Conservation (phyloP, 2,113 vertebrate genomes). For the Noctilio leporinus region DNA sequence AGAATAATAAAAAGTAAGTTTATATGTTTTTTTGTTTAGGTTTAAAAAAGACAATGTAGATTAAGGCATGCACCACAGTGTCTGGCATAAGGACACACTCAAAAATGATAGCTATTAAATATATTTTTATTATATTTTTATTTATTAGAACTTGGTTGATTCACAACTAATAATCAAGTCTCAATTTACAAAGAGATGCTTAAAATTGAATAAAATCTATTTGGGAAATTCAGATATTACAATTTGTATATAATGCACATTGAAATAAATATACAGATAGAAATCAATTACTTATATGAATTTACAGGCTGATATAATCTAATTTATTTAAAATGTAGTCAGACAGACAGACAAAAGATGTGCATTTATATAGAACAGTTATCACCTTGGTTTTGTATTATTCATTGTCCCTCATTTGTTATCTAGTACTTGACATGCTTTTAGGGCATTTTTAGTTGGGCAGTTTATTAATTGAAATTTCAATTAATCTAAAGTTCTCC, state of each 20-base stretch:
- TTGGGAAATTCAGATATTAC: neutral
- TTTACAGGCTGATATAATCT: neutral
- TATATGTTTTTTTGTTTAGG: neutral
- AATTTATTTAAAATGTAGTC: neutral
- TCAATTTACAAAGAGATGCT: neutral
- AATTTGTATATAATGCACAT: neutral
- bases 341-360: neutral
- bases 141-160: neutral
- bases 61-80: neutral
- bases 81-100: neutral
- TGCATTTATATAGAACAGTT: neutral
- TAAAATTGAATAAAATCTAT: neutral
- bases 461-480: constrained; percentile 59
- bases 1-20: neutral
- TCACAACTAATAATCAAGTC: neutral
- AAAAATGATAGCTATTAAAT: neutral
- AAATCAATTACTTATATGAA: neutral
- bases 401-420: constrained; percentile 9
- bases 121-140: neutral
- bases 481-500: constrained; percentile 50
- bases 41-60: neutral
- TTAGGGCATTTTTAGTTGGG: constrained; percentile 29
- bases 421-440: neutral
- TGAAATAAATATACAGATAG: neutral
- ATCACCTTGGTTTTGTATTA: constrained; percentile 8